These are phyloP conservation scores for Piliocolobus tephrosceles DNA, from an alignment of 2,113 vertebrate genomes.

Conservation along the genomic window DNA sequence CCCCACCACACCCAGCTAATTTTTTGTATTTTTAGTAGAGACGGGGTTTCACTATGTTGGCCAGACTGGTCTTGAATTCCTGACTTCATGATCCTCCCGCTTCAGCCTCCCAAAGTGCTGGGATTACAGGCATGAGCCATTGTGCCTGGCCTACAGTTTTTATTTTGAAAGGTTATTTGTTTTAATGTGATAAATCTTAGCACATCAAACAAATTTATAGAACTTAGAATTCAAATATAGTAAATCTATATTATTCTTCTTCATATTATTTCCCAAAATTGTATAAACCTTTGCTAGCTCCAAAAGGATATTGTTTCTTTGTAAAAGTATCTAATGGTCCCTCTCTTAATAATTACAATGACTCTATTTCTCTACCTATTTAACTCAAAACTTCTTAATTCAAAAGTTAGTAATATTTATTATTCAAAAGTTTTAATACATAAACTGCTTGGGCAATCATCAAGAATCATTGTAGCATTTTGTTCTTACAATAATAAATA, in stretches of 20 bases:
- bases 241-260: neutral
- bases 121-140: too few species aligned
- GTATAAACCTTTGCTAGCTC: neutral
- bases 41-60: too few species aligned
- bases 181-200: neutral
- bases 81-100: too few species aligned
- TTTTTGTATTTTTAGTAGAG: too few species aligned
- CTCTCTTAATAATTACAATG: neutral
- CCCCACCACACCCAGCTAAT: too few species aligned
- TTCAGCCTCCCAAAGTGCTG: too few species aligned
- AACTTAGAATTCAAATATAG: neutral
- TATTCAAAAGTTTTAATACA: neutral
- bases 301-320: neutral
- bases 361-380: neutral
- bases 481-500: neutral
- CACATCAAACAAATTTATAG: neutral
- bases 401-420: neutral
- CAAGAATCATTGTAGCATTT: neutral
- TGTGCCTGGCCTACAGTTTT: neutral
- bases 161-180: neutral
- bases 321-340: neutral
- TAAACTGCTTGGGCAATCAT: neutral
- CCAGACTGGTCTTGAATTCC: too few species aligned
- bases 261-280: neutral
- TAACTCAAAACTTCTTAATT: slow-evolving; percentile 19